A percentile compares a stretch with the other conserved stretches of the same genome.
phyloP scores from a whole-genome alignment of 92 coral and sea anemone genomes.

The Micromussa lordhowensis region DNA sequence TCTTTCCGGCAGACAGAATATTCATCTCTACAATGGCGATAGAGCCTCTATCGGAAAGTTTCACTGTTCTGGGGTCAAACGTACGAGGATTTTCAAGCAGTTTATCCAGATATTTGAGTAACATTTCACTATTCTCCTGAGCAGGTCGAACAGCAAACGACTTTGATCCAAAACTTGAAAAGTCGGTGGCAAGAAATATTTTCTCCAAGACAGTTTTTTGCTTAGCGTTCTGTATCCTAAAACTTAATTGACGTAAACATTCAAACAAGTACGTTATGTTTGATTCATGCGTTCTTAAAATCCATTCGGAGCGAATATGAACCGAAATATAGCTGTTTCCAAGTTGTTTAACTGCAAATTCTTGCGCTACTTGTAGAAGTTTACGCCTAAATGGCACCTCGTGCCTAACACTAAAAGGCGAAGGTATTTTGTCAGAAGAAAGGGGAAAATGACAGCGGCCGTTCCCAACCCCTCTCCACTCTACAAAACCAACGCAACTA shows the following conservation, averaged over 20 bases:
- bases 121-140: constrained; percentile 32
- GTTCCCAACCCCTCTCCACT: constrained; percentile 85
- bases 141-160: constrained; percentile 51
- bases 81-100: constrained; percentile 61
- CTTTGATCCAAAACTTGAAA: constrained; percentile 76
- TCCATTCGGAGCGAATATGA: constrained; percentile 86
- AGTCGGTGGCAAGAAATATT: constrained; percentile 82
- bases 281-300: constrained; percentile 58
- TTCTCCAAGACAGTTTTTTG: constrained; percentile 57
- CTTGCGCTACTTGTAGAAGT: constrained; percentile 61
- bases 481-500: constrained; percentile 80
- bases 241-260: constrained; percentile 52
- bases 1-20: constrained; percentile 79
- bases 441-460: constrained; percentile 76
- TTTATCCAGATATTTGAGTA: constrained; percentile 33
- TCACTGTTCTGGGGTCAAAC: constrained; percentile 48
- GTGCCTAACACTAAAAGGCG: constrained; percentile 54
- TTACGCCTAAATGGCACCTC: constrained; percentile 67
- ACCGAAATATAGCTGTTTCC: constrained; percentile 75
- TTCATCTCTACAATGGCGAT: constrained; percentile 89
- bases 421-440: constrained; percentile 49
- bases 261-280: constrained; percentile 62
- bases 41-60: constrained; percentile 78
- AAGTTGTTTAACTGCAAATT: constrained; percentile 60
- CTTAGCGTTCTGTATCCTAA: constrained; percentile 35